Base-by-base conservation (phyloP, 1,140 invertebrate genomes). In the Micrasema longulum region DNA sequence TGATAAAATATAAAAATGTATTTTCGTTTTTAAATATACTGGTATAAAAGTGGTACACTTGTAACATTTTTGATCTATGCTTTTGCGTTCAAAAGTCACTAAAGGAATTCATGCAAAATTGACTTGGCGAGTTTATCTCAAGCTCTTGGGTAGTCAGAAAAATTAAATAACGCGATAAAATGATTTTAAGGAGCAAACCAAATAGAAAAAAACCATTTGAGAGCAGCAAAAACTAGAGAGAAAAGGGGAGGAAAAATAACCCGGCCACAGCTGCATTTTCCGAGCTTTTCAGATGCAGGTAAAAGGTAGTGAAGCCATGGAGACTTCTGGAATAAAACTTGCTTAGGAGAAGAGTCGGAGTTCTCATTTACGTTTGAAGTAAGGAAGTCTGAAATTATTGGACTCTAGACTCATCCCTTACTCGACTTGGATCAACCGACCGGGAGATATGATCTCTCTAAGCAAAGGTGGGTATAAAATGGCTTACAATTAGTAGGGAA, bases 361-460 rank as follows among this genome's bases (percentile, higher is more conserved):
- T n/a, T n/a, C 53, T 57, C 53, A 57, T 57, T 57, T 57, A 38
- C 31, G 35, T 57, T 57, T 35, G n/a, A 18, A 57, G 53, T 36
- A 36, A n/a, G 16, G 16, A 31, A 12, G 26, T 16, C 53, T 57
- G 31, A 35, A 53, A 36, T 57, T 57, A 57, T 57, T n/a, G 14
- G 53, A 31, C 36, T 57, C 35, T 26, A 16, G 26, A n/a, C 53
- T n/a, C 26, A 11, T 18, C 11, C 22, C 23, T 45, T 16, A 45
- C 43, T 14, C n/a, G 50, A 22, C 22, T 53, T 22, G n/a, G 36
- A 31, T 57, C 53, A 36, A 31, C n/a, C 9, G 36, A 57, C 20
- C 52, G 53, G 26, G 53, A 57, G 53, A 57, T 57, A 57, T 57
- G 23, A 57, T 53, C 22, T 53, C 18, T 23, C 50, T 53, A 22